Percentiles rank a stretch among this genome's conserved stretches.
These are phyloP conservation scores for Hippolais icterina DNA, from an alignment of 2,113 vertebrate species.

Conservation along the genomic window DNA sequence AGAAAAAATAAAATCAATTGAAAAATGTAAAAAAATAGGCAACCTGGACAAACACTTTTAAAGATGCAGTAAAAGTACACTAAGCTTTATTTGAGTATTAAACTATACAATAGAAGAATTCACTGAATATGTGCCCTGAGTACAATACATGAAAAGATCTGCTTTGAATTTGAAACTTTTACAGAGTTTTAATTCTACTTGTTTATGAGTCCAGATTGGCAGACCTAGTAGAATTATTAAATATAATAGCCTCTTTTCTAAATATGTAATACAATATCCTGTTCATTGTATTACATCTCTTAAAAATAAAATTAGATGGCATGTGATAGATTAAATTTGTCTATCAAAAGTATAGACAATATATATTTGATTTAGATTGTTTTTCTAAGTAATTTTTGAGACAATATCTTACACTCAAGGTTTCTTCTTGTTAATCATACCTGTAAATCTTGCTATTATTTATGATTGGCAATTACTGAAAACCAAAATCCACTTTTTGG, in stretches of 20 bases:
- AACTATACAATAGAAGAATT: background rate
- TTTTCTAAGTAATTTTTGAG: background rate
- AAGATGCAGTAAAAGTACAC: background rate
- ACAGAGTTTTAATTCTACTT: background rate
- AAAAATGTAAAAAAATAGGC: background rate
- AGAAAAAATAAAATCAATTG: background rate
- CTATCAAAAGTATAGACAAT: background rate
- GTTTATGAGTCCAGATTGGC: background rate
- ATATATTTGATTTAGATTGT: background rate
- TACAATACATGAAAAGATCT: background rate
- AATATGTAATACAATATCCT: background rate
- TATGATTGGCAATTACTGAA: background rate
- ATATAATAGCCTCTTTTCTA: background rate
- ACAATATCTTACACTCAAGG: background rate
- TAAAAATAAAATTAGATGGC: background rate
- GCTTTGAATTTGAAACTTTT: background rate
- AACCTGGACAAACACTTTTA: background rate
- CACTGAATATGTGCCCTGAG: background rate
- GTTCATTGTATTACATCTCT: background rate
- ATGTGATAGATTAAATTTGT: background rate
- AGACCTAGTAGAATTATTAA: background rate
- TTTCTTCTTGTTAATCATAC: background rate
- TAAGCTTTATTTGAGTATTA: background rate
- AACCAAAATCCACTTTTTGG: background rate
- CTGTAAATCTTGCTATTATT: background rate